Evolutionary conservation across 2,113 vertebrate species (phyloP).

Genomic region (Semnornis frantzii): DNA sequence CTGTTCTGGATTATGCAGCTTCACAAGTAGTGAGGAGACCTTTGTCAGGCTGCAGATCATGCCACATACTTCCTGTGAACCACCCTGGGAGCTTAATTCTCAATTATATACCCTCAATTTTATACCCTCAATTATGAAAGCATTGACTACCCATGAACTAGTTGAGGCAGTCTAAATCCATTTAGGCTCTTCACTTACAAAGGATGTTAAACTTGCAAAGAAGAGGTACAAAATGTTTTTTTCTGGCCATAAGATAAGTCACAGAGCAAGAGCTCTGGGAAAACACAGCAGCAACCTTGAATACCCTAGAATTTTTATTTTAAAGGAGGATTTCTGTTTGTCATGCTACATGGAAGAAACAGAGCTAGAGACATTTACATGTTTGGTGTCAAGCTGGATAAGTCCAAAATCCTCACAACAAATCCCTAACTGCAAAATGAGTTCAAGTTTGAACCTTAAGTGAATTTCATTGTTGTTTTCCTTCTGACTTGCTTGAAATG

Average conservation of each 20-base stretch:
- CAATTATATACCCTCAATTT: background rate
- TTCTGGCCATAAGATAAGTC: background rate
- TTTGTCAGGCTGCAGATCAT: background rate
- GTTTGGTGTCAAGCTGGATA: slow-evolving; percentile 11
- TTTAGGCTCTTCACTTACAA: background rate
- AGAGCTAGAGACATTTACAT: background rate
- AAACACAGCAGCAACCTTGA: background rate
- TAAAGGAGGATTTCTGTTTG: background rate
- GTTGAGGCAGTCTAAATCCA: background rate
- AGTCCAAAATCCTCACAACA: slow-evolving; percentile 5
- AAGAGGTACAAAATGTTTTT: slow-evolving; percentile 20
- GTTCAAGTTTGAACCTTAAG: background rate
- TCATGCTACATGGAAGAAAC: background rate
- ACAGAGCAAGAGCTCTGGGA: background rate
- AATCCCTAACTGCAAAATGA: slow-evolving; percentile 29
- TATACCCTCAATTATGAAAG: background rate
- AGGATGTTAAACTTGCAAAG: background rate
- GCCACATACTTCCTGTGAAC: background rate
- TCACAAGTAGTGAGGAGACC: background rate
- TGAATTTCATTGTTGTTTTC: slow-evolving; percentile 12
- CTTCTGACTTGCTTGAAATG: background rate
- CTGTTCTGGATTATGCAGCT: background rate
- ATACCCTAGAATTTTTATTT: background rate
- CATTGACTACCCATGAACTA: background rate
- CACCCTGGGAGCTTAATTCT: background rate